Base-by-base conservation (phyloP, 2,797 vertebrate genomes). In the Hoplostethus mediterraneus region DNA sequence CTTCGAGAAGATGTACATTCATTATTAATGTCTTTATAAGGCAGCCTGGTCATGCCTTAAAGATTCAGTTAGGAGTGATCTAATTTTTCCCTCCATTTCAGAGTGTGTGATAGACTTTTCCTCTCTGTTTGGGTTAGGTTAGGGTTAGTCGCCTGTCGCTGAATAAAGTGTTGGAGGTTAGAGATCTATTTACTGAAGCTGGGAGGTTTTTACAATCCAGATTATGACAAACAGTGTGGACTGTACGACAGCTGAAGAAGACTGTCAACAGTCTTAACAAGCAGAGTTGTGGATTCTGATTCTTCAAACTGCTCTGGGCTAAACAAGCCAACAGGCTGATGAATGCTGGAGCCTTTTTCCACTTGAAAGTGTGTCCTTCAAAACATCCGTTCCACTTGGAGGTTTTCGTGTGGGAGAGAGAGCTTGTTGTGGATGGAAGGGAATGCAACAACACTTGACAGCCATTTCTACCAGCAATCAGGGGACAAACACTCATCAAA, bases 331-430 rank as follows among this genome's bases (percentile, higher is more conserved):
- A 12, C 40, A 47, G 13, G 45, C 16, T 28, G 28, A 28, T n/a
- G 45, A 47, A 16, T 30, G 78, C 60, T 25, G 63, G 61, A 71
- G 42, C 63, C 66, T 25, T 0, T 16, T 4, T 55, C 71, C 57
- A 73, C 81, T 87, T 61, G 17, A 83, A n/a, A n/a, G n/a, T n/a
- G n/a, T n/a, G 69, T 73, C 77, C 72, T 89, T 88, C 54, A 82
- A 55, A 87, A 86, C 64, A 5, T 6, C 31, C 4, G 59, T 80
- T 84, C 25, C 49, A 71, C 72, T 71, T 63, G 47, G 60, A 77
- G 48, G 53, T 75, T 73, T 78, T 31, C 77, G 70, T 62, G 71
- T 84, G 82, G 77, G 55, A 54, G 58, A 76, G 67, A 83, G 71
- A 64, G 48, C 64, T 81, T 57, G 63, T 83, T 82, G 82, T 58